phyloP scores from a whole-genome alignment of 2,797 vertebrate genomes.

The Scolopax rusticola region DNA sequence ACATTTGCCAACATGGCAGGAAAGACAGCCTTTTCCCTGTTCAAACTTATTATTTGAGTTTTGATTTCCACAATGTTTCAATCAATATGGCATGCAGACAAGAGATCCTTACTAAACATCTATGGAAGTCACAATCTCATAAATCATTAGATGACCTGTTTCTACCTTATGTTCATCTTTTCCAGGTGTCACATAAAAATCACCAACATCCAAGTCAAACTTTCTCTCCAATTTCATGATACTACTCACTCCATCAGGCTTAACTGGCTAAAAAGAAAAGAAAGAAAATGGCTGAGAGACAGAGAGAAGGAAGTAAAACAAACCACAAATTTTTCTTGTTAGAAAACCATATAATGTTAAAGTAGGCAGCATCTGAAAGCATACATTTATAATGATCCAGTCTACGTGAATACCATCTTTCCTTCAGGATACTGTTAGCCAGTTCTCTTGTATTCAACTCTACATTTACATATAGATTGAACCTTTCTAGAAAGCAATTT shows the following conservation, averaged over 20 bases:
- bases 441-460: conserved; percentile 28
- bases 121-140: neutral
- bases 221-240: neutral
- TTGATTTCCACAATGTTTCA: neutral
- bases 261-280: neutral
- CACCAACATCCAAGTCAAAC: neutral
- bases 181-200: neutral
- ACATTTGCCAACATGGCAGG: neutral
- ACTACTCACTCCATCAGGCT: neutral
- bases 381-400: conserved; percentile 52
- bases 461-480: conserved; percentile 76
- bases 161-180: neutral
- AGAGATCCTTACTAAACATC: neutral
- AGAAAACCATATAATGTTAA: conserved; percentile 33
- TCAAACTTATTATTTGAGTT: neutral
- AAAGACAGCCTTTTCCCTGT: neutral
- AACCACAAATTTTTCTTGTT: conserved; percentile 10
- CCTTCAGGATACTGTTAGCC: conserved; percentile 38
- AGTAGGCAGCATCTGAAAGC: conserved; percentile 35
- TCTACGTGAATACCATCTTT: neutral
- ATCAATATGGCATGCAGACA: neutral
- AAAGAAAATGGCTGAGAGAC: neutral
- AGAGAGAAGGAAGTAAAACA: neutral
- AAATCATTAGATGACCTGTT: neutral
- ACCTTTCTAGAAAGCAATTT: conserved; percentile 70